These are phyloP conservation scores for Apodemia hepburni DNA, from an alignment of 2,888 invertebrate genomes.

Conservation along the genomic window DNA sequence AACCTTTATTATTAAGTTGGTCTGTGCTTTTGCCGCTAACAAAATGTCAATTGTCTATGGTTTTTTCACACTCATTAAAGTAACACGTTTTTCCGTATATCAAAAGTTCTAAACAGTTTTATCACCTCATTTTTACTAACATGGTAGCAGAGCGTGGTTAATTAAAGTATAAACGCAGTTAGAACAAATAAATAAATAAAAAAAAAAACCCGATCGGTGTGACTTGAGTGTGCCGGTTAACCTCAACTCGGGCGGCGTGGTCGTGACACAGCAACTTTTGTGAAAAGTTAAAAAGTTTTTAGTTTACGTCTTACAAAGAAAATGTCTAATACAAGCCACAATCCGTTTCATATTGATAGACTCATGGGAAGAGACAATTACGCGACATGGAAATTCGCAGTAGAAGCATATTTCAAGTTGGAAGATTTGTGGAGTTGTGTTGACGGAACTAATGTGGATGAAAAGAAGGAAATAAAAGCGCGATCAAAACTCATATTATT, in stretches of 20 bases:
- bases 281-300: neutral
- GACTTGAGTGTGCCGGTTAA: conserved; percentile 15
- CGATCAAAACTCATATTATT: neutral
- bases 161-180: too few relatives aligned
- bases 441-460: neutral
- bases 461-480: neutral
- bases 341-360: neutral
- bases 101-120: too few relatives aligned
- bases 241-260: neutral
- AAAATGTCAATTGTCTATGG: too few relatives aligned
- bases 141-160: too few relatives aligned
- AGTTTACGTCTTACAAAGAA: too few relatives aligned
- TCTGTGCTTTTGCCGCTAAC: too few relatives aligned
- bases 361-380: conserved; percentile 6
- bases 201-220: neutral
- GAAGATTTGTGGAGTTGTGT: conserved; percentile 1
- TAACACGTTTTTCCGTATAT: too few relatives aligned
- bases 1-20: too few relatives aligned
- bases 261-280: too few relatives aligned
- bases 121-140: too few relatives aligned
- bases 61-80: too few relatives aligned
- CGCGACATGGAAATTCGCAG: conserved; percentile 4
- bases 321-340: neutral
- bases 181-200: too few relatives aligned
- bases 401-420: conserved; percentile 7